These are phyloP conservation scores for Coleophora flavipennella DNA, from an alignment of 2,888 invertebrate genomes.

Conservation along the genomic window DNA sequence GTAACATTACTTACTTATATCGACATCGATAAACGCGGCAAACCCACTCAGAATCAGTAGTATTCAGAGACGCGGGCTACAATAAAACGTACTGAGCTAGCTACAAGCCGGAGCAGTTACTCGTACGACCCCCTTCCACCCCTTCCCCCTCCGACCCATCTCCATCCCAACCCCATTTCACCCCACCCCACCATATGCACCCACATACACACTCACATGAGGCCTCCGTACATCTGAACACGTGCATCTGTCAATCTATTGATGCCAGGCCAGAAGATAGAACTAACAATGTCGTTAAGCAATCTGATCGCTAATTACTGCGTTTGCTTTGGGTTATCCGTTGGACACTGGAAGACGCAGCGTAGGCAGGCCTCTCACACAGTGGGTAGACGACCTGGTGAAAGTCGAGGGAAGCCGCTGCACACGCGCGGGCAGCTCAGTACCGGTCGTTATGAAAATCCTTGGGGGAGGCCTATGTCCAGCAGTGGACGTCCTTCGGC, in stretches of 20 bases:
- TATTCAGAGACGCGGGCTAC: constrained; percentile 67
- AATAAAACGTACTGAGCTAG: constrained; percentile 71
- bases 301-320: no score
- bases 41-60: constrained; percentile 43
- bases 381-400: no score
- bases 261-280: constrained; percentile 13
- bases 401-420: no score
- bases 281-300: no score
- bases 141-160: constrained; percentile 16
- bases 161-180: not conserved
- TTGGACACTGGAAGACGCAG: no score
- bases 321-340: no score
- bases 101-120: constrained; percentile 69
- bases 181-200: constrained; percentile 48
- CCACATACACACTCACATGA: constrained; percentile 5
- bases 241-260: constrained; percentile 42
- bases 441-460: no score
- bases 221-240: not conserved
- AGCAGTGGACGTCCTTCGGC: no score
- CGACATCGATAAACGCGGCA: constrained; percentile 53
- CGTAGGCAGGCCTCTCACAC: no score
- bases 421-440: no score
- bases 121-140: constrained; percentile 32
- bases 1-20: constrained; percentile 44
- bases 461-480: no score